These are phyloP conservation scores for Aurelia sp. DNA, from an alignment of 30 jellyfish, hydroid and myxozoan species.

Conservation along the genomic window DNA sequence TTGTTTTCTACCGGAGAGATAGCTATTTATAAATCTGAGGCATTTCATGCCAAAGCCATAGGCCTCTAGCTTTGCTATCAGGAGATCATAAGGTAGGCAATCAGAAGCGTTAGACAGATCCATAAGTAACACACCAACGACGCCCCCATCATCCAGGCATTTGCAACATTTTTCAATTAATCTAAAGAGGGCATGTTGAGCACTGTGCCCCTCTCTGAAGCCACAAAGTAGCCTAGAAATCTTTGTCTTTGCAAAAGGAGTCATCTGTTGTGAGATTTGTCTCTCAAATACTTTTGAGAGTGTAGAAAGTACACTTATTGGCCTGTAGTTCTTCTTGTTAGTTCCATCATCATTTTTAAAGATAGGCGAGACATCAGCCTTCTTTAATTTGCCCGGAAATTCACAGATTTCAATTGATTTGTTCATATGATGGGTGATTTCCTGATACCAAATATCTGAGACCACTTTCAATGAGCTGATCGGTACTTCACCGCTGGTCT, in stretches of 20 bases:
- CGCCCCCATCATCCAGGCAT: background rate
- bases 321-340: no score
- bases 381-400: no score
- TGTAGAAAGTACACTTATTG: no score
- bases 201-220: no score
- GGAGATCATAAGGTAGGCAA: background rate
- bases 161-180: no score
- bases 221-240: background rate
- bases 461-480: conserved; percentile 1
- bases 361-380: no score
- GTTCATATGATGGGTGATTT: conserved; percentile 30
- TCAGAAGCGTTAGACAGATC: no score
- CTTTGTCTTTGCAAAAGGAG: conserved; percentile 3
- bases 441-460: conserved; percentile 16
- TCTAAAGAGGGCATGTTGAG: no score
- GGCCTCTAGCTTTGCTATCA: background rate
- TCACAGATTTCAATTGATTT: background rate
- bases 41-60: no score
- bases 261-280: background rate
- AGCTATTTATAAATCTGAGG: no score
- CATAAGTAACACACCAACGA: background rate
- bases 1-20: no score
- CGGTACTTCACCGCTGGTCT: conserved; percentile 3
- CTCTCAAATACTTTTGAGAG: background rate
- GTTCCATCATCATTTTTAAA: no score